A percentile compares a stretch with the other conserved stretches of the same genome.
Evolutionary conservation across 2,113 vertebrate species (phyloP).

Genomic region (Sisor rabdophorus): DNA sequence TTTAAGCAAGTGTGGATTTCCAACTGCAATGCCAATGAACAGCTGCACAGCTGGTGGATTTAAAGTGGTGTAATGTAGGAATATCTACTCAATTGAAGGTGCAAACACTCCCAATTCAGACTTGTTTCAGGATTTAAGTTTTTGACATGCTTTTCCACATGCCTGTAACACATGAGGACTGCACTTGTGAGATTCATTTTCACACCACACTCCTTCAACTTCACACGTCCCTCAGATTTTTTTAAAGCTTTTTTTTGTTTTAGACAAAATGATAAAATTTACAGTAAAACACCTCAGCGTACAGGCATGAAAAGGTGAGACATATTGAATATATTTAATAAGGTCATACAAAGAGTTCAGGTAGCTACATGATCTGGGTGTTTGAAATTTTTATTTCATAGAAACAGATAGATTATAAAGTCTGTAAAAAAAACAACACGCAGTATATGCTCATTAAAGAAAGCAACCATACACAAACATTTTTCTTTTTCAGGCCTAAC

Average conservation of each 20-base stretch:
- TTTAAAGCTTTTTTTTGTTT: not conserved
- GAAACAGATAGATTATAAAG: no score
- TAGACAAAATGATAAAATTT: not conserved
- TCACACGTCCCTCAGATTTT: conserved; percentile 14
- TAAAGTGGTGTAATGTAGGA: conserved; percentile 8
- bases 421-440: no score
- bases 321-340: not conserved
- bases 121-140: conserved; percentile 3
- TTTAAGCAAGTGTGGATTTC: not conserved
- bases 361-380: no score
- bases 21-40: conserved; percentile 1
- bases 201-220: conserved; percentile 34
- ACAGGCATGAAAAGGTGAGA: not conserved
- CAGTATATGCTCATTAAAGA: no score
- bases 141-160: conserved; percentile 18
- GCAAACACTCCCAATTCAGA: not conserved
- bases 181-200: conserved; percentile 18
- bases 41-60: conserved; percentile 20
- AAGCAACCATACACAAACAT: no score
- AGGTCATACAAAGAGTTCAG: not conserved
- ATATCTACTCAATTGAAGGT: conserved; percentile 18
- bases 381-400: no score
- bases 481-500: not conserved
- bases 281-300: not conserved
- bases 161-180: conserved; percentile 5